Evolutionary conservation across 1,140 invertebrate genomes (phyloP), one percentile per base, ranked within the genome.

Genomic region (Psilanteris sp.): DNA sequence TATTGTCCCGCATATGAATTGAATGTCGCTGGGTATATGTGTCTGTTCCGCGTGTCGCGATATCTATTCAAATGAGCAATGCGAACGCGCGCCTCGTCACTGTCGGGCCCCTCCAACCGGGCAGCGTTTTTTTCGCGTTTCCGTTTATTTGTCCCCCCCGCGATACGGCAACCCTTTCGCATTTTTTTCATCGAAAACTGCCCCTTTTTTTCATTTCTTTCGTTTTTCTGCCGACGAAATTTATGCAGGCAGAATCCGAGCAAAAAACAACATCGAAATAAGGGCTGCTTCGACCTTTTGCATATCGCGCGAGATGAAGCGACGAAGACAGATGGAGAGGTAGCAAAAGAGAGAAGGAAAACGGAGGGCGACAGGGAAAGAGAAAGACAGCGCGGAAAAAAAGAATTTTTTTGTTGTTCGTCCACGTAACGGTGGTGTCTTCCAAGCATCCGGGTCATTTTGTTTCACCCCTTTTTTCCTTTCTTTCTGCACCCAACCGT

Each of bases 51-150:
- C 68, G 54, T 24, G 26, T 22, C 20, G 34, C 61, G 59, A 37
- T 83, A 81, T 83, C 78, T 82, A 85, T 85, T 85, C 79, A 85
- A 85, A 85, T 82, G 82, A 85, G 78, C 77, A 79, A 43, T 76
- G 64, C n/a, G 36, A 80, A 37, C 76, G 50, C 62, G 37, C 55
- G 61, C 22, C 44, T 43, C 62, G 52, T 64, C 57, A 46, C 59
- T 76, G 46, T 37, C 14, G 50, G 46, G 36, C 64, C 77, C 74
- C 59, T 29, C n/a, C n/a, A 57, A 16, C 20, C 31, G 64, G 55
- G 37, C 27, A 16, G 2, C 6, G 29, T 82, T 83, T 79, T 79
- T 81, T 80, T 78, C 74, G 59, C 80, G 68, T 77, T 87, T 87
- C 82, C 84, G 81, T 83, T 81, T 81, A 80, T 85, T 84, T 84